Evolutionary conservation across 2,888 invertebrate species (phyloP).

Genomic region (Conops quadrifasciatus): DNA sequence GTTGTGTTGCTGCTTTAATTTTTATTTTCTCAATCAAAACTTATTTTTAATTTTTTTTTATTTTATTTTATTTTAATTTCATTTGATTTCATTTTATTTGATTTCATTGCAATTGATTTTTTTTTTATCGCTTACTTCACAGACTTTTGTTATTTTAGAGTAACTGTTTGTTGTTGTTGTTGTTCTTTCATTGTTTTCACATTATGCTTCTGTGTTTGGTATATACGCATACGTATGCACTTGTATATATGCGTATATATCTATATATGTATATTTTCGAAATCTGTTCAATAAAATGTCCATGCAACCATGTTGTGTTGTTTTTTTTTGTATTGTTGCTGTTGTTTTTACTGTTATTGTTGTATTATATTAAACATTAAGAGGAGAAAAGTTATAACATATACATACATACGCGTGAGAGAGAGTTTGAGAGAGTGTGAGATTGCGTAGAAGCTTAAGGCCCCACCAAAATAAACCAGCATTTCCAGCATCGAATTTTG

Average conservation of each 20-base stretch:
- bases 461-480: constrained; percentile 1
- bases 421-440: constrained; percentile 14
- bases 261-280: not conserved
- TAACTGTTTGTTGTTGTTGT: constrained; percentile 16
- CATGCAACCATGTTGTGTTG: constrained; percentile 30
- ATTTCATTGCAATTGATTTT: constrained; percentile 15
- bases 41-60: not conserved
- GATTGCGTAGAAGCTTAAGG: not conserved
- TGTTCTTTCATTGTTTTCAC: not conserved
- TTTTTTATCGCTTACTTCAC: constrained; percentile 9
- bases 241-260: constrained; percentile 4
- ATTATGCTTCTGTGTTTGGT: not conserved
- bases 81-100: constrained; percentile 5
- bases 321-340: not conserved
- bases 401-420: constrained; percentile 8
- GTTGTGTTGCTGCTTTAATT: not conserved
- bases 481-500: not conserved
- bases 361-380: constrained; percentile 27
- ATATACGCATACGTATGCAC: not conserved
- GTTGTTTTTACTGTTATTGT: constrained; percentile 16
- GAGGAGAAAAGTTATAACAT: constrained; percentile 15
- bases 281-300: constrained; percentile 28
- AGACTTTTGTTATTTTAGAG: constrained; percentile 8
- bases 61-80: not conserved
- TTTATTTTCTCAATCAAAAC: constrained; percentile 1